Evolutionary conservation across 2,797 vertebrate species (phyloP), one percentile per base, ranked within the genome.

Genomic region (Malurus splendens): DNA sequence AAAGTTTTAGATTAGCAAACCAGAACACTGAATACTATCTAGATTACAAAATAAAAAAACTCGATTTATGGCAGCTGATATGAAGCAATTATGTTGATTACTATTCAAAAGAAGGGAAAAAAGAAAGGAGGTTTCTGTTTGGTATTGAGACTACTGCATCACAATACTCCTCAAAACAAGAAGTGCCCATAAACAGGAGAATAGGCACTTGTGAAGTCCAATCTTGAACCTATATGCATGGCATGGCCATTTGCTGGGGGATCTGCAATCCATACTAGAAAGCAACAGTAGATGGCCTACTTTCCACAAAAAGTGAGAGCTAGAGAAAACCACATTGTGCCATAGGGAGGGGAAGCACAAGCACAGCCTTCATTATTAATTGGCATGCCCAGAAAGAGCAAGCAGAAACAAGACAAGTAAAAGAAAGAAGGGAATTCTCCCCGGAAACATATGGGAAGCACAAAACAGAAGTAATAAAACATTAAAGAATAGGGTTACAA

Each of bases 201-300:
- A 52, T 1, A 61, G 33, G 25, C 71, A 30, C 23, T 66, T 64
- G 47, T 56, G 56, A 75, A 71, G 48, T 42, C 51, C 68, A 39
- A 18, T 44, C 67, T 61, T 25, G 45, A 51, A 64, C 16, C 30
- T 73, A 1, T 23, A 50, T 7, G 38, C 25, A 27, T 24, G 62
- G 23, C 6, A 62, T 3, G n/a, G 60, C 71, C 60, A 36, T 76
- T 83, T 87, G 42, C 74, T 83, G 71, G 36, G 54, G 5, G 1
- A 86, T 93, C 75, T 76, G 71, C 57, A 95, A 93, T 92, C 71
- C 92, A 96, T 97, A 96, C 96, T 96, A 90, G 89, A 97, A 96
- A 82, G 75, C 72, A 96, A 96, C 97, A 96, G 97, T 96, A 98
- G 97, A 92, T 97, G 97, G 97, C 97, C 95, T 94, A 96, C 97